Evolutionary conservation across 2,797 vertebrate species (phyloP).

Genomic region (Aulostomus chinensis): DNA sequence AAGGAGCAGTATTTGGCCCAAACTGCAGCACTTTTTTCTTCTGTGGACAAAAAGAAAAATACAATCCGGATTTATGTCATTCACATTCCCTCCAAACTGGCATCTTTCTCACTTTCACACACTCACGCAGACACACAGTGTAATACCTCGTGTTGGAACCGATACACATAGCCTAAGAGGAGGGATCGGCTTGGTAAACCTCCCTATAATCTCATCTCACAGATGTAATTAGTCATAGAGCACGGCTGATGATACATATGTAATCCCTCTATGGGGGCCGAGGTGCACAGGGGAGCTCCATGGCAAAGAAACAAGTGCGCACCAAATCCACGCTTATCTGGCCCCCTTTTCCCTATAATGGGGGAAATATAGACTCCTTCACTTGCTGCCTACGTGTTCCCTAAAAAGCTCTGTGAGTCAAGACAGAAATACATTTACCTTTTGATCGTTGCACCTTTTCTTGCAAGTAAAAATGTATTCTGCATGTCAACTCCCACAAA

Average conservation of each 20-base stretch:
- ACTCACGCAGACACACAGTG: conserved; percentile 45
- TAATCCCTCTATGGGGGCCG: conserved; percentile 76
- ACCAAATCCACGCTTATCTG: conserved; percentile 72
- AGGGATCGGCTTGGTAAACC: conserved; percentile 78
- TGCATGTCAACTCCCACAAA: conserved; percentile 34
- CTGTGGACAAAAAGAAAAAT: conserved; percentile 31
- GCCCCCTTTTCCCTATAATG: conserved; percentile 52
- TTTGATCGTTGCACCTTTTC: conserved; percentile 47
- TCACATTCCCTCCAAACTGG: conserved; percentile 57
- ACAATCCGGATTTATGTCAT: conserved; percentile 64
- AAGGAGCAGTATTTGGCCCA: conserved; percentile 27
- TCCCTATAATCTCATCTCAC: conserved; percentile 82
- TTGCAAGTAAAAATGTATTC: too few relatives aligned
- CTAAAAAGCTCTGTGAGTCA: conserved; percentile 68
- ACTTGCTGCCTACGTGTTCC: conserved; percentile 63
- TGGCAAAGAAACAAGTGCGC: conserved; percentile 65
- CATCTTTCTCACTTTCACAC: conserved; percentile 56
- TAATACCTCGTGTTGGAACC: conserved; percentile 74
- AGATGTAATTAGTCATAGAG: conserved; percentile 85
- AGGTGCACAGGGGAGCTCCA: conserved; percentile 66
- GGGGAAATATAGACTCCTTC: conserved; percentile 34
- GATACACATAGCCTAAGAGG: conserved; percentile 78
- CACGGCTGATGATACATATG: conserved; percentile 80
- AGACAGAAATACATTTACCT: conserved; percentile 56
- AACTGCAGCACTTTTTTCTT: conserved; percentile 7